These are phyloP conservation scores for Premnoplex brunnescens DNA, from an alignment of 2,797 vertebrate species.

Conservation along the genomic window DNA sequence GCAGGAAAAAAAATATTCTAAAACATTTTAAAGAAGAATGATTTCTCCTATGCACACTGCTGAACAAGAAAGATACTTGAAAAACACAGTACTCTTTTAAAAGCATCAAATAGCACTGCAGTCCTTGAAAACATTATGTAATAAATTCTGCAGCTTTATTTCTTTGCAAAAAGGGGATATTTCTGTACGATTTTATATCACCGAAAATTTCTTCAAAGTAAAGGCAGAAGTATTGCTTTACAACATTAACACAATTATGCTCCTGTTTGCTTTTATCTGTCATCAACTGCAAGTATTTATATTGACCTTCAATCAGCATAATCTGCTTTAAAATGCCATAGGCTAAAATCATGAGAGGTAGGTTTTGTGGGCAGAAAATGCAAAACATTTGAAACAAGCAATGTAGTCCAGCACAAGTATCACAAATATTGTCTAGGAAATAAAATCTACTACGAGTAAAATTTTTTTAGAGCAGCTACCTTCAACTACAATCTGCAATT, in stretches of 20 bases:
- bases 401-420: not conserved
- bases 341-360: not conserved
- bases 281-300: not conserved
- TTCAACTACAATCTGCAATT: not conserved
- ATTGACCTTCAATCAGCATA: not conserved
- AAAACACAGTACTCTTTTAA: not conserved
- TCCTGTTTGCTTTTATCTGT: not conserved
- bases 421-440: not conserved
- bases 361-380: not conserved
- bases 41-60: not conserved
- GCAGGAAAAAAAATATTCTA: not conserved
- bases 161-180: not conserved
- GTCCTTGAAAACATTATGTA: not conserved
- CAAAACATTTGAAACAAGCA: not conserved
- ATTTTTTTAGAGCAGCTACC: not conserved
- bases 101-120: not conserved
- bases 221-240: not conserved
- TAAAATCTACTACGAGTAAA: not conserved
- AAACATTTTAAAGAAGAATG: not conserved
- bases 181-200: not conserved
- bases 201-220: not conserved
- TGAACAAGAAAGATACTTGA: not conserved
- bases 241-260: not conserved
- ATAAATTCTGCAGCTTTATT: not conserved
- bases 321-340: not conserved